These are phyloP conservation scores for Heliothis virescens DNA, from an alignment of 1,140 invertebrate genomes.

Conservation along the genomic window DNA sequence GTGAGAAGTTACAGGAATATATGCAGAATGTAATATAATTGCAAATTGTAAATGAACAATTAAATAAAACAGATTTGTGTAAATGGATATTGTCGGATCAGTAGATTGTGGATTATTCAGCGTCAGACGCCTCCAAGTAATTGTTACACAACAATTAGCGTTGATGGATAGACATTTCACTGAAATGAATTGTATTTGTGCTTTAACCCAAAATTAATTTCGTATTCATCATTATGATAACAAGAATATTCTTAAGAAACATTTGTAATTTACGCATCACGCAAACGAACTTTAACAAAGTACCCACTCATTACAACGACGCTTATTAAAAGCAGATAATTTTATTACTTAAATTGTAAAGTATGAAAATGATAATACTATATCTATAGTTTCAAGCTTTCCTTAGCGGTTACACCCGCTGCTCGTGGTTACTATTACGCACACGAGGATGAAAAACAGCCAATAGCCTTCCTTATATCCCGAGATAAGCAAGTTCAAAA, in stretches of 20 bases:
- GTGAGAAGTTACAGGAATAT: no score
- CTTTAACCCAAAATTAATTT: slow-evolving; percentile 42
- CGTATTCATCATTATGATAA: slow-evolving; percentile 42
- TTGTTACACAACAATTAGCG: slow-evolving; percentile 53
- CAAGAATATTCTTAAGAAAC: slow-evolving; percentile 8
- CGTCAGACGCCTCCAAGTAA: slow-evolving; percentile 46
- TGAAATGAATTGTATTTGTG: slow-evolving; percentile 47
- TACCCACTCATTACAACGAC: not conserved
- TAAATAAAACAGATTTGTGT: slow-evolving; percentile 1
- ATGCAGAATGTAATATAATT: not conserved
- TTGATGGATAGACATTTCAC: slow-evolving; percentile 61
- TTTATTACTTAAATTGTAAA: not conserved
- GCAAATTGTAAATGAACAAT: not conserved
- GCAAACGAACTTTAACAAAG: not conserved
- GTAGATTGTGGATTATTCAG: slow-evolving; percentile 50
- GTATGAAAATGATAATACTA: slow-evolving; percentile 7
- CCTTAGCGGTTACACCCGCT: no score
- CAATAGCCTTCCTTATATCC: no score
- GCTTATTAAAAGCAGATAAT: no score
- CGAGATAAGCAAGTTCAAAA: no score
- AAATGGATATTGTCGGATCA: slow-evolving; percentile 47
- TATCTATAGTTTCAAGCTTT: not conserved
- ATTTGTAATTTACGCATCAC: not conserved
- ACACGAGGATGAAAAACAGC: no score
- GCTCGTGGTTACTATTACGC: no score